Base-by-base conservation (phyloP, 2,888 invertebrate species). In the Flexamia atlantica region DNA sequence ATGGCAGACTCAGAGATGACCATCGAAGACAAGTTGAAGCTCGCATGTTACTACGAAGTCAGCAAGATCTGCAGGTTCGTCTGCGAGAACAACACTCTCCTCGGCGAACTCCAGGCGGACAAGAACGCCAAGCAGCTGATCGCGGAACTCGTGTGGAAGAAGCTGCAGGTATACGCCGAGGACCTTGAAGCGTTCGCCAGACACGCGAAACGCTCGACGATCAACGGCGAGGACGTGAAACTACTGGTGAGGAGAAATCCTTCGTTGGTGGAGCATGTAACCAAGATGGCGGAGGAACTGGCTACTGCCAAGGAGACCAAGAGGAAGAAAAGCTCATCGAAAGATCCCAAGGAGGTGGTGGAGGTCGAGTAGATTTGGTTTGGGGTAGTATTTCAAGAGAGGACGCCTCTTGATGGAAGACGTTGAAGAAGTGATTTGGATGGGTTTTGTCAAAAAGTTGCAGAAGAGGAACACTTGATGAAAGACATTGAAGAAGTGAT, bases 151-250 rank as follows among this genome's bases (percentile, higher is more conserved):
- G 90, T 92, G 20, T 93, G 91, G 89, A 92, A 91, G 88, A 94
- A 94, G 89, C 87, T 93, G 70, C 88, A 90, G 30, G 87, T 91
- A 0, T 93, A 93, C 88, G 92, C 92, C 3, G 86, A 89, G 17
- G 94, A 94, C 89, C 90, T 94, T 85, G 94, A 94, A 89, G 92
- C 92, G 46, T 94, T 94, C 90, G 92, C 94, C 20, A 94, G 93
- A 87, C 94, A 94, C 89, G 94, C 92, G 0, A 94, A 93, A 89
- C 90, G 94, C 82, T 90, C 91, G 0, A 92, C 92, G 17, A 90
- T 94, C n/a, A 93, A 91, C 87, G 88, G 90, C 0, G 94, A 94
- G 85, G 95, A 95, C 89, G 93, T 94, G 0, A 94, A 93, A 89
- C 90, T 95, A 7, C 88, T 94, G 36, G 92, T 91, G 0, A 90